Evolutionary conservation across 2,113 vertebrate genomes (phyloP).

Genomic region (Petrocephalus microphthalmus): DNA sequence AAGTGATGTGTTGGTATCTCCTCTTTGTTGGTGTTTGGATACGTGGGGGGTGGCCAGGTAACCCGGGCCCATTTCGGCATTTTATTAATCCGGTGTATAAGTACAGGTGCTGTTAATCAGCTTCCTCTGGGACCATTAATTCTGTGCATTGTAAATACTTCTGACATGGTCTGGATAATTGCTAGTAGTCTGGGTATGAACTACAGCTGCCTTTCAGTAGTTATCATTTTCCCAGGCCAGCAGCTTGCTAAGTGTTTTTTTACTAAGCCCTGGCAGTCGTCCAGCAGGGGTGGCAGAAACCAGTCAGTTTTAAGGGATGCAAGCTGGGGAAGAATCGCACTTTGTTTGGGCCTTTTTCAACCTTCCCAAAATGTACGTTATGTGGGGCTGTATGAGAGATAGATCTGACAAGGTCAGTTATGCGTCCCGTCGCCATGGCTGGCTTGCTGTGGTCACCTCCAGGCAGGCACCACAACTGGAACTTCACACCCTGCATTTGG

Average conservation of each 20-base stretch:
- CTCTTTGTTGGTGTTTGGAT: not conserved
- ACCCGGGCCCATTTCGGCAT: not conserved
- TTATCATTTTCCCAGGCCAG: not conserved
- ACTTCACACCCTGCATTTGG: not conserved
- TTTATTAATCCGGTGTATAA: not conserved
- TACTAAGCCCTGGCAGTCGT: not conserved
- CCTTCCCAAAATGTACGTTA: not conserved
- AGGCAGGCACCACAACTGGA: not conserved
- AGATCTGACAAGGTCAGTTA: not conserved
- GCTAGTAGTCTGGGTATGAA: not conserved
- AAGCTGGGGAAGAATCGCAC: not conserved
- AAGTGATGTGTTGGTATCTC: not conserved
- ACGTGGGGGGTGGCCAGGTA: not conserved
- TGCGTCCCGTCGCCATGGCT: not conserved
- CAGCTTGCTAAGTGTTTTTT: not conserved
- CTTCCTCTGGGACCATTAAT: not conserved
- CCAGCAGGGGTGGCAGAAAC: not conserved
- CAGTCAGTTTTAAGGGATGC: not conserved
- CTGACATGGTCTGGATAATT: not conserved
- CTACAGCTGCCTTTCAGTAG: not conserved
- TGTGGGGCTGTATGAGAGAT: not conserved
- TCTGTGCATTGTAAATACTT: not conserved
- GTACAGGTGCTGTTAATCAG: not conserved
- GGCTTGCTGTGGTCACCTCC: not conserved
- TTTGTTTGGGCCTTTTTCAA: not conserved